A percentile compares a stretch with the other conserved stretches of the same genome.
phyloP scores from a whole-genome alignment of 2,113 vertebrate species.

The Megaleporinus macrocephalus region DNA sequence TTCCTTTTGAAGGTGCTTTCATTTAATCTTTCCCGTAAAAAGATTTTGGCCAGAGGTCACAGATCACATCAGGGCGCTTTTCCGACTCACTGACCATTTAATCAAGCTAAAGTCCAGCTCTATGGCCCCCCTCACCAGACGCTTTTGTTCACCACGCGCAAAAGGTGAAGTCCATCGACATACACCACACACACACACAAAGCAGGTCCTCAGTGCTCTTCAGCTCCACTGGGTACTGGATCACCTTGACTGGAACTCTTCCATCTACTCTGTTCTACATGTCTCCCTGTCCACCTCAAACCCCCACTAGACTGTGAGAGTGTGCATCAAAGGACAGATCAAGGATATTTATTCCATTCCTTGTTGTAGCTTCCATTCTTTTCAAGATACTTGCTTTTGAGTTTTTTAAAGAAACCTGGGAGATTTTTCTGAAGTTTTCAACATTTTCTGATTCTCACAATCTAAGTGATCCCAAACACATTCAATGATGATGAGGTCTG shows the following conservation, averaged over 20 bases:
- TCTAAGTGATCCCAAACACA: too few species aligned
- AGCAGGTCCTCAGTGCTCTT: conserved; percentile 72
- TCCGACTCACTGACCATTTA: conserved; percentile 90
- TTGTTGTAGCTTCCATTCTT: too few species aligned
- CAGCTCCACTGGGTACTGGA: conserved; percentile 66
- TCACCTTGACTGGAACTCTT: conserved; percentile 72
- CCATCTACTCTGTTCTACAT: conserved; percentile 7
- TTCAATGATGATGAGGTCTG: too few species aligned
- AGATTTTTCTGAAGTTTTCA: too few species aligned
- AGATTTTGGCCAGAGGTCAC: conserved; percentile 77
- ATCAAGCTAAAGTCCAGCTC: conserved; percentile 87
- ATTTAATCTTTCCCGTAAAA: conserved; percentile 82
- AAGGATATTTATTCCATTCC: neutral
- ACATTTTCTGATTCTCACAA: too few species aligned
- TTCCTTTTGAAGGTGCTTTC: conserved; percentile 82
- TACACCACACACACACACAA: conserved; percentile 37
- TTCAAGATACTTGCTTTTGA: too few species aligned
- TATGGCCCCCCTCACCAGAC: conserved; percentile 69
- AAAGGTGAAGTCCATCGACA: conserved; percentile 79
- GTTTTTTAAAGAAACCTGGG: too few species aligned
- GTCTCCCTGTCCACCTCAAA: neutral
- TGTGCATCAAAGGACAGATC: neutral
- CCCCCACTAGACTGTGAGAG: neutral
- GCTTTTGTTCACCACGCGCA: conserved; percentile 80
- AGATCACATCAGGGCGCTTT: conserved; percentile 88